phyloP scores from a whole-genome alignment of 2,888 invertebrate genomes.

The Meiosimyza platycephala region DNA sequence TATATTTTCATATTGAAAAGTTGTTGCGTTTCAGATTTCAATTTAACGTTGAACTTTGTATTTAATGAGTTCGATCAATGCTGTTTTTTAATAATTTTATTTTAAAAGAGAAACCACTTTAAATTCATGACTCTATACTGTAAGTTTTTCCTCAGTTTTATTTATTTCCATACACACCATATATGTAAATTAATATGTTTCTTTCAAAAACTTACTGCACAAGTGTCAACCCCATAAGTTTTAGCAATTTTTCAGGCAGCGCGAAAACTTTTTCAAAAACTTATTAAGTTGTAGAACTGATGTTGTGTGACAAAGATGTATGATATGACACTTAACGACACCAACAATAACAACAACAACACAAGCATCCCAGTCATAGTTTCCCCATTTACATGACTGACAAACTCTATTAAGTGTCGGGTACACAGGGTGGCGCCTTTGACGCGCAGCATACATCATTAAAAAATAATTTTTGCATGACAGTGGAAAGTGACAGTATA shows the following conservation, averaged over 20 bases:
- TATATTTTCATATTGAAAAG: conserved; percentile 1
- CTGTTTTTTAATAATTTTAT: too few species aligned
- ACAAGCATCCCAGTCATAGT: background rate
- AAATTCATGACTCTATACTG: too few species aligned
- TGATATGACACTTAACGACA: conserved; percentile 43
- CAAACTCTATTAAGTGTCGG: too few species aligned
- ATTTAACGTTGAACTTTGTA: conserved; percentile 25
- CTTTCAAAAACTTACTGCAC: background rate
- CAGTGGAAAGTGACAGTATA: background rate
- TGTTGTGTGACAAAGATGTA: conserved; percentile 63
- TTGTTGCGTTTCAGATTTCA: conserved; percentile 36
- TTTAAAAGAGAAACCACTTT: too few species aligned
- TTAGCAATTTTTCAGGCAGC: conserved; percentile 21
- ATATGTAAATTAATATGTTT: too few species aligned
- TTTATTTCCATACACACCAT: background rate
- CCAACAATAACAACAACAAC: conserved; percentile 18
- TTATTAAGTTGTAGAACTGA: conserved; percentile 57
- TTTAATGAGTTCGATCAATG: too few species aligned
- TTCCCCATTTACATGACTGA: too few species aligned
- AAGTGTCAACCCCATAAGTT: conserved; percentile 10
- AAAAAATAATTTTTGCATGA: conserved; percentile 32
- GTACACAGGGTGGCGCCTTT: conserved; percentile 1
- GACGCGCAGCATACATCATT: conserved; percentile 19
- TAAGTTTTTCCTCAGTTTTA: background rate
- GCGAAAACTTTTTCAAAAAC: conserved; percentile 43